These are phyloP conservation scores for Corynorhinus townsendii DNA, from an alignment of 2,113 vertebrate species.

Conservation along the genomic window DNA sequence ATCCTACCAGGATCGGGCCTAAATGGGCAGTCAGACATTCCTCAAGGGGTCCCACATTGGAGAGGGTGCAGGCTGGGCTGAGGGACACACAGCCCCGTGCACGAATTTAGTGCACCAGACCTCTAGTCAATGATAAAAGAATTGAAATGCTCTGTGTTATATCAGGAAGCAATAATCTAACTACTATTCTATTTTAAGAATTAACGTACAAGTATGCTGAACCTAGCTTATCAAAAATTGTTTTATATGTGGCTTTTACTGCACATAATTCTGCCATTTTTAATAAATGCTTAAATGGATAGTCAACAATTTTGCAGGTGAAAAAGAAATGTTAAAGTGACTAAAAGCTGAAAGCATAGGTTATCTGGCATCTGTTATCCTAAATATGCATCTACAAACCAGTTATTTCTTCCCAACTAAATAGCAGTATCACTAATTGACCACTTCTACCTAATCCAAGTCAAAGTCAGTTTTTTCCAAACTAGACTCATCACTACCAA, in stretches of 20 bases:
- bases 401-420: neutral
- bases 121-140: neutral
- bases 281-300: conserved; percentile 7
- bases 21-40: too few species aligned
- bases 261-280: neutral
- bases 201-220: neutral
- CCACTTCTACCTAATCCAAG: neutral
- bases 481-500: neutral
- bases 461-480: neutral
- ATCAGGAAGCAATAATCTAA: neutral
- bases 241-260: neutral
- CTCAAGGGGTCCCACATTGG: too few species aligned
- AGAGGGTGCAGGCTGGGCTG: too few species aligned
- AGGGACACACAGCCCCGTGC: too few species aligned
- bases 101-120: too few species aligned
- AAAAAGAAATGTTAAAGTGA: neutral
- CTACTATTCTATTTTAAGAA: neutral
- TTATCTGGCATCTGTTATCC: neutral
- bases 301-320: neutral
- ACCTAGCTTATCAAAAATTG: neutral
- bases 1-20: too few species aligned
- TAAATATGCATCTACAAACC: neutral
- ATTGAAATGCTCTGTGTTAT: neutral
- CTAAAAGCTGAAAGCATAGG: neutral
- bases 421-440: neutral